Conservation (phyloP, 2,888 invertebrate species). For the Chaitophorus viminalis region DNA sequence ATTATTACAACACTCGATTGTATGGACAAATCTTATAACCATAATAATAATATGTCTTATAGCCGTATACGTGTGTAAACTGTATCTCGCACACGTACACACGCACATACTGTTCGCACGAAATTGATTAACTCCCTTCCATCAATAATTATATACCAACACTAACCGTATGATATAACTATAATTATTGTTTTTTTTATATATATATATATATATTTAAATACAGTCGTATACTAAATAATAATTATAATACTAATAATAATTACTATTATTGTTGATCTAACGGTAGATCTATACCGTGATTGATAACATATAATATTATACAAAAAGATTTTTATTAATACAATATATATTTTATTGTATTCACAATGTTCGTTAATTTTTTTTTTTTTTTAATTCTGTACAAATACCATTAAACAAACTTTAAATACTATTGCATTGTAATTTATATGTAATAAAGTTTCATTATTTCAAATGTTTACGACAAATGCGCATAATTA, state of each 20-base stretch:
- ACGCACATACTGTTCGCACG: background rate
- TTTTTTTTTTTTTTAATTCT: constrained; percentile 44
- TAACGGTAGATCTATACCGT: too few species aligned
- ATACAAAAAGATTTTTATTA: constrained; percentile 29
- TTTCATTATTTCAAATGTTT: constrained; percentile 53
- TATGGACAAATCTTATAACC: background rate
- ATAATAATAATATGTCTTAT: background rate
- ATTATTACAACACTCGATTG: background rate
- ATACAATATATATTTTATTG: constrained; percentile 9
- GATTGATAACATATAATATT: constrained; percentile 36
- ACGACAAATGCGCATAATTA: background rate
- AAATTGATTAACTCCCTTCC: background rate
- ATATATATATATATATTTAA: constrained; percentile 3
- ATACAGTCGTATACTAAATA: constrained; percentile 56
- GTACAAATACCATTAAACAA: constrained; percentile 50
- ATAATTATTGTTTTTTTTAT: background rate
- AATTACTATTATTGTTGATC: constrained; percentile 36
- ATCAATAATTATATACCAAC: background rate
- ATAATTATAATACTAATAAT: constrained; percentile 11
- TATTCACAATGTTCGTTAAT: constrained; percentile 43
- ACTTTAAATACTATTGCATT: constrained; percentile 33
- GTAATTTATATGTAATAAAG: constrained; percentile 51
- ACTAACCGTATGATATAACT: background rate
- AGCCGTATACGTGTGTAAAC: background rate
- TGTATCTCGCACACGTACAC: background rate